These are phyloP conservation scores for Heliconius ismenius DNA, from an alignment of 2,888 invertebrate species.

Conservation along the genomic window DNA sequence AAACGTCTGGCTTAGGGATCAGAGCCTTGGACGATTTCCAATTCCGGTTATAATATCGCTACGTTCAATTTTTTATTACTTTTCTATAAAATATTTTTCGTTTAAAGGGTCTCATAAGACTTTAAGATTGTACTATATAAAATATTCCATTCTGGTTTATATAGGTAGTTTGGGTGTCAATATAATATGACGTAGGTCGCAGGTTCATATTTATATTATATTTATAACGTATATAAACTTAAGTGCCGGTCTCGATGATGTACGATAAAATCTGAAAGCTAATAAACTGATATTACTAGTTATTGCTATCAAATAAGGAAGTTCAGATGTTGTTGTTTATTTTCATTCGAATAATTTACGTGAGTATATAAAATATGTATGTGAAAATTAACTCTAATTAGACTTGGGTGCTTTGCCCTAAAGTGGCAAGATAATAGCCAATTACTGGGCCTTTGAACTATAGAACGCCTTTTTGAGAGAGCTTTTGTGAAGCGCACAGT, in stretches of 20 bases:
- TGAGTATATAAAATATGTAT: constrained; percentile 44
- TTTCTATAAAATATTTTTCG: no score
- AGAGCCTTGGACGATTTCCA: not conserved
- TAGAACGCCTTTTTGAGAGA: constrained; percentile 29
- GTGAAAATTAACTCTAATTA: constrained; percentile 48
- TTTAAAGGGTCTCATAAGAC: no score
- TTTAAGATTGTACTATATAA: no score
- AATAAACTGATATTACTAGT: constrained; percentile 28
- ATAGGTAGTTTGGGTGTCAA: not conserved
- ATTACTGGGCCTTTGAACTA: constrained; percentile 47
- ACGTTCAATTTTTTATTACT: no score
- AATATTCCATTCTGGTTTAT: not conserved
- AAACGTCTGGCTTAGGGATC: not conserved
- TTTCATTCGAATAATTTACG: constrained; percentile 44
- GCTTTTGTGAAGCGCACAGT: constrained; percentile 13
- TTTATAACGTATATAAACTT: constrained; percentile 3
- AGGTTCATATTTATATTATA: constrained; percentile 12
- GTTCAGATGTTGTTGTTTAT: constrained; percentile 31
- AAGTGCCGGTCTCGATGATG: constrained; percentile 12
- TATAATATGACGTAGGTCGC: constrained; percentile 2
- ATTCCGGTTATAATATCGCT: no score
- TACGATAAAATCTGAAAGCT: constrained; percentile 24
- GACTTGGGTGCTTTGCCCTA: constrained; percentile 41
- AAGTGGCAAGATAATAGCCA: constrained; percentile 46
- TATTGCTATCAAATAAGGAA: constrained; percentile 38